Conservation (phyloP, 2,888 invertebrate genomes). For the Tinea pellionella region DNA sequence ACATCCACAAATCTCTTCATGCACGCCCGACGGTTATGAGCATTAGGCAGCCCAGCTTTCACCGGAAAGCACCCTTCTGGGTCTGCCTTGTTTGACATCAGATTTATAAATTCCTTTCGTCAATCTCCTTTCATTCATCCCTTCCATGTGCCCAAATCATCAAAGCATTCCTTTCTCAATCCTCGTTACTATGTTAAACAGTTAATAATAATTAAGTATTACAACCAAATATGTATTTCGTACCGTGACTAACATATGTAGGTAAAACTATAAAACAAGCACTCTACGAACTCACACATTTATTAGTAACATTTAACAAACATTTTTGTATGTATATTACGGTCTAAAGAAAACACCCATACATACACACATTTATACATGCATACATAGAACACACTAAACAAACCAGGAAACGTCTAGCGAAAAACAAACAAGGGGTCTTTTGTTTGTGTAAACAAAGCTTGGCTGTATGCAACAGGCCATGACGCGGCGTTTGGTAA, state of each 20-base stretch:
- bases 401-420: constrained; percentile 71
- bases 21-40: too few relatives aligned
- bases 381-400: constrained; percentile 46
- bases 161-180: too few relatives aligned
- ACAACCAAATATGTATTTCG: too few relatives aligned
- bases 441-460: constrained; percentile 70
- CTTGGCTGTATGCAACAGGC: constrained; percentile 64
- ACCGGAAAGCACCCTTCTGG: too few relatives aligned
- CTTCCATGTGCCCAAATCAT: too few relatives aligned
- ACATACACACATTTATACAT: constrained; percentile 42
- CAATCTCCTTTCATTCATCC: too few relatives aligned
- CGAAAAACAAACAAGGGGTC: constrained; percentile 69
- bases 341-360: constrained; percentile 58
- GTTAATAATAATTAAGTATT: too few relatives aligned
- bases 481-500: constrained; percentile 38
- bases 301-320: constrained; percentile 33
- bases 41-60: too few relatives aligned
- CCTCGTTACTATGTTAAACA: too few relatives aligned
- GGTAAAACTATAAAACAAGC: background rate
- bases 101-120: too few relatives aligned
- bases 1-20: too few relatives aligned
- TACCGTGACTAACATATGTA: background rate
- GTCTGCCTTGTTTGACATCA: too few relatives aligned
- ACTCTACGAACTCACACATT: constrained; percentile 25
- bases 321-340: constrained; percentile 22